Evolutionary conservation across 2,888 invertebrate genomes (phyloP), one percentile per base, ranked within the genome.

Genomic region (Agonopterix heracliana): DNA sequence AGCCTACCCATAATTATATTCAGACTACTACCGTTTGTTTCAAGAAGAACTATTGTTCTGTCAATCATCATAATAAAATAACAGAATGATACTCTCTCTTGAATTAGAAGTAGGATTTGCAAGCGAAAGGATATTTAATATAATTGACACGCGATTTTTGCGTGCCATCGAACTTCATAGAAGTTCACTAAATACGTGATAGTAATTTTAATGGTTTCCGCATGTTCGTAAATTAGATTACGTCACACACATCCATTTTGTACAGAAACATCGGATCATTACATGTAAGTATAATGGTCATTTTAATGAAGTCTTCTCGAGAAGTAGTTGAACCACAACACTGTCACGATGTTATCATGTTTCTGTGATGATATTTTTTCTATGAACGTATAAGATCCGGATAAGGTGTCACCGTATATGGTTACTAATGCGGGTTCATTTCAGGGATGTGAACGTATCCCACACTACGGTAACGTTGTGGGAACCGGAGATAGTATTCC

Each of bases 331-430:
- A 5, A 26, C 26, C 26, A 26, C 26, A 26, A 5, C 26, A 26
- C 26, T 26, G 26, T 26, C 26, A 26, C 26, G 26, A 26, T 26
- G 26, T 26, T 26, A 26, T 26, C 26, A 26, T 26, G 26, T 26
- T 26, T 26, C 26, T 26, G 26, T 26, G 26, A 17, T 17, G 17
- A 26, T 26, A 26, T 51, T 52, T 53, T 52, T 68, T 63, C 62
- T 57, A 54, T 56, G 59, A 62, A 12, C 13, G 34, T 51, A 52
- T 56, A 47, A 54, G 50, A 52, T 52, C 54, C 54, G 57, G 60
- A 56, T 60, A 56, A 61, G 52, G 52, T 52, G 52, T 47, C 45
- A 42, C 49, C 42, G 43, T 51, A 51, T 51, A 56, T 44, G 53
- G 48, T 34, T 46, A 35, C 46, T 41, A 52, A 48, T 49, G 48